Percentiles rank a stretch among this genome's conserved stretches.
Conservation (phyloP, 2,888 invertebrate genomes). For the Physocephala rufipes region DNA sequence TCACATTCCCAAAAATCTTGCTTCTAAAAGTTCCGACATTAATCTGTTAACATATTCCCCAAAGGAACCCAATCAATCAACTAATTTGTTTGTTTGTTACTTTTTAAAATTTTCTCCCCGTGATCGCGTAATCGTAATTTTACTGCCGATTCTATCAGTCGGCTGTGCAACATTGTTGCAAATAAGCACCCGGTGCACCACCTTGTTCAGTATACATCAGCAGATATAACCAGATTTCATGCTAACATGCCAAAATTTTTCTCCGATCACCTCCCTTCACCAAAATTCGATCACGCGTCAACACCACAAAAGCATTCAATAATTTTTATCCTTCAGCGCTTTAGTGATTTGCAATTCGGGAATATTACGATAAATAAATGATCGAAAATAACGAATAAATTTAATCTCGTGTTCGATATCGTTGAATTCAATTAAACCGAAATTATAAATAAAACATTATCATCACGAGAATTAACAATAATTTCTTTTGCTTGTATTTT, state of each 20-base stretch:
- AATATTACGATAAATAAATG: too few species aligned
- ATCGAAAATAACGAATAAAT: too few species aligned
- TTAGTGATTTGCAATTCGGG: too few species aligned
- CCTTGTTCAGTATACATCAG: too few species aligned
- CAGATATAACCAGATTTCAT: constrained; percentile 7
- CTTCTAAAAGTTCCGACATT: too few species aligned
- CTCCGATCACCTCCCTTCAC: constrained; percentile 5
- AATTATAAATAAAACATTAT: background rate
- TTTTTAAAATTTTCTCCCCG: background rate
- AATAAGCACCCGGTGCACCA: too few species aligned
- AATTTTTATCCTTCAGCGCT: background rate
- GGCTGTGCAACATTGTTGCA: background rate
- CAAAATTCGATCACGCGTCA: background rate
- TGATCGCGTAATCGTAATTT: background rate
- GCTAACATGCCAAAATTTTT: constrained; percentile 23
- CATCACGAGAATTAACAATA: too few species aligned
- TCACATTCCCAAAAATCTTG: too few species aligned
- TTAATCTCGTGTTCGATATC: background rate
- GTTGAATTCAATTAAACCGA: background rate
- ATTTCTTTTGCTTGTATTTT: too few species aligned
- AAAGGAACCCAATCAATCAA: too few species aligned
- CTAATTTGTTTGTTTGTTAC: too few species aligned
- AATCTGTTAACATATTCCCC: too few species aligned
- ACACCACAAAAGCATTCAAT: background rate
- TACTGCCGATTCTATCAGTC: background rate